Evolutionary conservation across 2,797 vertebrate species (phyloP), one percentile per base, ranked within the genome.

Genomic region (Threskiornis aethiopicus): DNA sequence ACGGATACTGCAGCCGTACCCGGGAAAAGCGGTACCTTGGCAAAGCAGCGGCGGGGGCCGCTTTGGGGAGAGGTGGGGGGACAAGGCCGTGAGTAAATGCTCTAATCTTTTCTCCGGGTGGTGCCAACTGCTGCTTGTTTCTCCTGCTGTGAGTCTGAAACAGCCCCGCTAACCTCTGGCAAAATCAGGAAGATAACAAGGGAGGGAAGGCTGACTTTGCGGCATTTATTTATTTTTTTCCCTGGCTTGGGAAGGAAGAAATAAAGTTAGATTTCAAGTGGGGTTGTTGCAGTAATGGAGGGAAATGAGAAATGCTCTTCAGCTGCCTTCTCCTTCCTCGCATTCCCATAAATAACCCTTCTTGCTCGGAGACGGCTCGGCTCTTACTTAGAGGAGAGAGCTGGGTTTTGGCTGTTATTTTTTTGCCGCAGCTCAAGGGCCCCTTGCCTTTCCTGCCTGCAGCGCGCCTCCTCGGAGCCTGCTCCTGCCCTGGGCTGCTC

Each of bases 341-440:
- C 9, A 66, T 93, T 86, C 81, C 84, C 93, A 89, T 92, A 95
- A 96, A 97, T 97, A 96, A 97, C 90, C 87, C 66, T 82, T 52
- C 87, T 86, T 2, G 0, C 58, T 71, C 1, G 0, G 76, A 84
- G 79, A 19, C 0, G 0, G 42, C 80, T 91, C 31, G 5, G 47
- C 52, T 92, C 11, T 57, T 20, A 5, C 2, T 3, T 17, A 16
- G 13, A 73, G 69, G 29, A 59, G 39, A 78, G 77, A n/a, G 42
- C 52, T 21, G 49, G 61, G 39, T 21, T 67, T 65, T 51, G 52
- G n/a, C 4, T 77, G 16, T 16, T 33, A 1, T 31, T 39, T 65
- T 79, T 85, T 64, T 75, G 14, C 57, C 1, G 21, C 54, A 52
- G 22, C 28, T 92, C 10, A 3, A 58, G 44, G 61, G 28, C 11